A percentile compares a stretch with the other conserved stretches of the same genome.
phyloP scores from a whole-genome alignment of 2,113 vertebrate species.

The Periophthalmodon schlosseri region DNA sequence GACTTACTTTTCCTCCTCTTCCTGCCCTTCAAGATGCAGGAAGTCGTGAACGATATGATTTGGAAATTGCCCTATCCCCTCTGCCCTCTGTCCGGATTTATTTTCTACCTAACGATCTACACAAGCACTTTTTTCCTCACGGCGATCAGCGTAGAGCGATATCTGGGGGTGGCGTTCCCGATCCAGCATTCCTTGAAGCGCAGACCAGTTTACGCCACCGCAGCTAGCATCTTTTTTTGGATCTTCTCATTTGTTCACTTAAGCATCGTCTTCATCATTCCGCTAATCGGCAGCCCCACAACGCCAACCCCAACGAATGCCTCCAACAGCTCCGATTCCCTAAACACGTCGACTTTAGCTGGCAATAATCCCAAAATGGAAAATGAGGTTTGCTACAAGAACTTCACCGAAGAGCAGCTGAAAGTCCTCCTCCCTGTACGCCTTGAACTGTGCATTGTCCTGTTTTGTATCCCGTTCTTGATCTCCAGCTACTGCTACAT shows the following conservation, averaged over 20 bases:
- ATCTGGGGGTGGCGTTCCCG: constrained; percentile 86
- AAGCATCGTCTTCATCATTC: constrained; percentile 80
- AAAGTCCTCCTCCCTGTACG: constrained; percentile 77
- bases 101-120: constrained; percentile 91
- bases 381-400: constrained; percentile 75
- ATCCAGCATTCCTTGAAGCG: constrained; percentile 80
- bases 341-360: neutral
- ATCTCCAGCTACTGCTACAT: constrained; percentile 80
- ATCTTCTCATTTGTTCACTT: constrained; percentile 76
- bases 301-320: neutral
- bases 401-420: constrained; percentile 76
- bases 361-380: accelerated
- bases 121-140: constrained; percentile 87
- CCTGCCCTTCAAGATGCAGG: constrained; percentile 86
- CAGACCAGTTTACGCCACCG: constrained; percentile 65
- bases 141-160: constrained; percentile 86
- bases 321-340: neutral
- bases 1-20: constrained; percentile 87
- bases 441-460: constrained; percentile 81
- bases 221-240: constrained; percentile 82
- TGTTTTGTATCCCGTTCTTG: constrained; percentile 82
- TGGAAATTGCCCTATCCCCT: constrained; percentile 78
- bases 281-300: constrained; percentile 27
- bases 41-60: constrained; percentile 63
- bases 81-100: constrained; percentile 81